Percentiles rank a stretch among this genome's conserved stretches.
Conservation (phyloP, 2,797 vertebrate species). For the Eurystomus glaucurus region DNA sequence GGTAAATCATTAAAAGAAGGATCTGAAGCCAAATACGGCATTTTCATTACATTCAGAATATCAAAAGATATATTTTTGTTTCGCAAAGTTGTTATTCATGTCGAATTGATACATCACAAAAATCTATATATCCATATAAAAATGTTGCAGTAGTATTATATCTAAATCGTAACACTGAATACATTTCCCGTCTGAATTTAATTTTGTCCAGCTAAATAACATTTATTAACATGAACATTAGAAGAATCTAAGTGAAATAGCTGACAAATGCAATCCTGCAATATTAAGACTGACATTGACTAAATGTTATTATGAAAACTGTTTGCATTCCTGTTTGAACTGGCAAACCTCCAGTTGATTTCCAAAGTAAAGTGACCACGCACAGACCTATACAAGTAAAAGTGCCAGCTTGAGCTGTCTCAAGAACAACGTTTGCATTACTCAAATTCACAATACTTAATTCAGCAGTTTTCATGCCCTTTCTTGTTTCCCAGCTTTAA, state of each 20-base stretch:
- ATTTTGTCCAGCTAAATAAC: neutral
- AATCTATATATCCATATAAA: neutral
- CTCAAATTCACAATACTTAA: neutral
- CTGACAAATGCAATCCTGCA: slow-evolving; percentile 8
- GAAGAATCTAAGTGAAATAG: slow-evolving; percentile 11
- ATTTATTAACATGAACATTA: slow-evolving; percentile 1
- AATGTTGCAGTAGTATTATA: neutral
- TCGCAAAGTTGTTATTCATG: neutral
- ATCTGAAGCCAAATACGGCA: neutral
- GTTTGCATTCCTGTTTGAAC: neutral
- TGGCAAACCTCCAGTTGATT: neutral
- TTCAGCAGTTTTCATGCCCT: neutral
- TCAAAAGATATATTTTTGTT: neutral
- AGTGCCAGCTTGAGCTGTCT: neutral
- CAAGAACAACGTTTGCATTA: neutral
- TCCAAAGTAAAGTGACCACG: fast-evolving
- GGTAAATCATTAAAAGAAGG: neutral
- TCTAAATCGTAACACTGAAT: neutral
- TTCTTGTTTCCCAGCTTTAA: neutral
- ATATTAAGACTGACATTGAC: neutral
- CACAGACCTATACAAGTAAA: neutral
- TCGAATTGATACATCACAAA: neutral
- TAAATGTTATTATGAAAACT: neutral
- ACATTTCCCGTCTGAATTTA: neutral
- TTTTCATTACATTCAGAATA: neutral